phyloP scores from a whole-genome alignment of 2,888 invertebrate genomes.

The Andrena marginata region DNA sequence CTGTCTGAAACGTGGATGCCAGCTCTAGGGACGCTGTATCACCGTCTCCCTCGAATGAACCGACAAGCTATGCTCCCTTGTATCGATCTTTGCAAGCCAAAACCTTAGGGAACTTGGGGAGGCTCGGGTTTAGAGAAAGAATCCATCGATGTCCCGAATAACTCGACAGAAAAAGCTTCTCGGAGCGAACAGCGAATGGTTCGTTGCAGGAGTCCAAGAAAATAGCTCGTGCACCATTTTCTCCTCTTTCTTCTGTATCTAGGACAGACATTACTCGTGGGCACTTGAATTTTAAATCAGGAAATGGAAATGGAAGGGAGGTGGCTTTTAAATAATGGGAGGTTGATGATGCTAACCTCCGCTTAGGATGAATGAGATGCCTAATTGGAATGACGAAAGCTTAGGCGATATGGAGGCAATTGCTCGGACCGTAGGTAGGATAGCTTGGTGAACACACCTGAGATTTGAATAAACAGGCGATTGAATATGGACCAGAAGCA shows the following conservation, averaged over 20 bases:
- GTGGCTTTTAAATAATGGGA: too few species aligned
- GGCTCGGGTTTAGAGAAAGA: neutral
- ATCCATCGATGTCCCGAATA: neutral
- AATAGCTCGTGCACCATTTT: neutral
- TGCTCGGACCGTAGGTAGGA: too few species aligned
- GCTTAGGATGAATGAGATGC: too few species aligned
- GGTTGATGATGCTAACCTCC: too few species aligned
- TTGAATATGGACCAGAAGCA: constrained; percentile 5
- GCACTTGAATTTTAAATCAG: too few species aligned
- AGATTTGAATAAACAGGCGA: neutral
- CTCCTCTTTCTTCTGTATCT: neutral
- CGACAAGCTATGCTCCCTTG: neutral
- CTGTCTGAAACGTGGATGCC: constrained; percentile 34
- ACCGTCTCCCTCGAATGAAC: too few species aligned
- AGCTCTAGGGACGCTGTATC: neutral
- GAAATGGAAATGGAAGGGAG: too few species aligned
- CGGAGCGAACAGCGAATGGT: neutral
- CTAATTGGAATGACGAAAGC: too few species aligned
- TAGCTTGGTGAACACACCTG: neutral
- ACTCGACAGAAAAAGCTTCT: neutral
- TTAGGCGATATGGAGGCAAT: too few species aligned
- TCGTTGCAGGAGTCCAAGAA: neutral
- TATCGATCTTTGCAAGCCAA: neutral
- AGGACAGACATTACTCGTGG: too few species aligned
- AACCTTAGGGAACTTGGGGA: neutral